Percentiles rank a stretch among this genome's conserved stretches.
phyloP scores from a whole-genome alignment of 2,113 vertebrate genomes.

The Thinocorus orbignyianus region DNA sequence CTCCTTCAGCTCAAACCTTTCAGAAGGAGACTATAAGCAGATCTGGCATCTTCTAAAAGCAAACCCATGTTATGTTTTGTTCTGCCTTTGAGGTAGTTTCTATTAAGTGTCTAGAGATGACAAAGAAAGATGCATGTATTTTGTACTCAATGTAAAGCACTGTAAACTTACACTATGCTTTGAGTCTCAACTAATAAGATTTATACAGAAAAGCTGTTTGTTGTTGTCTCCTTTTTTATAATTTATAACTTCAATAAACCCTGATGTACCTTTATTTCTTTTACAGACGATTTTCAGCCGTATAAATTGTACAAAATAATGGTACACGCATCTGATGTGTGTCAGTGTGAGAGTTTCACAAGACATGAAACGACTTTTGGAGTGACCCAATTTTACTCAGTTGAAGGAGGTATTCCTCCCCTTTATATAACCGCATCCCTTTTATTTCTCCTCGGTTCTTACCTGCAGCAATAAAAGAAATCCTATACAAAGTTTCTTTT shows the following conservation, averaged over 20 bases:
- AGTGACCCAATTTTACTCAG: conserved; percentile 58
- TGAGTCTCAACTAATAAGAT: not conserved
- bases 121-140: not conserved
- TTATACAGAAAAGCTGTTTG: not conserved
- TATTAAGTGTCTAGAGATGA: not conserved
- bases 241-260: not conserved
- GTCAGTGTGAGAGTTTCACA: conserved; percentile 70
- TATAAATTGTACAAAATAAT: conserved; percentile 51
- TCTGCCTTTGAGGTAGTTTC: not conserved
- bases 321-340: conserved; percentile 1
- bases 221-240: not conserved
- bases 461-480: not conserved
- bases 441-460: not conserved
- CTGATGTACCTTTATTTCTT: not conserved
- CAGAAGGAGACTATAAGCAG: not conserved
- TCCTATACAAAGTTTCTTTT: not conserved
- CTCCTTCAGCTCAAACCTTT: not conserved
- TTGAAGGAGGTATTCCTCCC: conserved; percentile 78
- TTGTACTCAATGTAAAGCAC: not conserved
- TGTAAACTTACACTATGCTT: not conserved
- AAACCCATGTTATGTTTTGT: fast-evolving
- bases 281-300: conserved; percentile 15
- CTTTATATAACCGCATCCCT: not conserved
- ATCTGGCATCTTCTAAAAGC: not conserved
- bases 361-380: conserved; percentile 52